Evolutionary conservation across 37 sponge, comb jelly and placozoan species (phyloP).

Genomic region (Chondrilla cf. caribensis): DNA sequence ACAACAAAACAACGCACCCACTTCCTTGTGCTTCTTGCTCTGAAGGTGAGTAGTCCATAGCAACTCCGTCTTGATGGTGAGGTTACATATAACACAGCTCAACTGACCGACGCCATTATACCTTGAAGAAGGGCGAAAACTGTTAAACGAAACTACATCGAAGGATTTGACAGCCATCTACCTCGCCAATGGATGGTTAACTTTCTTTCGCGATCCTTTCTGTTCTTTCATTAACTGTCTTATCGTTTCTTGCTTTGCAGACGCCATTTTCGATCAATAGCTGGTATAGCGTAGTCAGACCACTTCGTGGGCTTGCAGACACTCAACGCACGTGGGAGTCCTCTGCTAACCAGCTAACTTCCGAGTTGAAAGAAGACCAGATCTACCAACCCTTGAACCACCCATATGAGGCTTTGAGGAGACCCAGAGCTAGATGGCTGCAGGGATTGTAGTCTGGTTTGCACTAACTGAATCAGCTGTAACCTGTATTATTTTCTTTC

Average conservation of each 20-base stretch:
- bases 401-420: no score
- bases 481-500: background rate
- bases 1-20: background rate
- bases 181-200: slow-evolving; percentile 70
- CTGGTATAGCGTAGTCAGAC: background rate
- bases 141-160: no score
- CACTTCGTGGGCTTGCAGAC: background rate
- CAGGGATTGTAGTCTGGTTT: background rate
- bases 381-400: no score
- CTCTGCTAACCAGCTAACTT: no score
- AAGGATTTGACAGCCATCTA: background rate
- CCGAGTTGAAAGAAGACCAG: no score
- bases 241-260: slow-evolving; percentile 61
- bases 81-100: slow-evolving; percentile 62
- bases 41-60: slow-evolving; percentile 73
- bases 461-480: background rate
- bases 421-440: background rate
- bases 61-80: slow-evolving; percentile 49
- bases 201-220: slow-evolving; percentile 32
- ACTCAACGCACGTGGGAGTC: no score
- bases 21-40: slow-evolving; percentile 69
- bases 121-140: slow-evolving; percentile 26
- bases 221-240: slow-evolving; percentile 73
- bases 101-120: slow-evolving; percentile 77
- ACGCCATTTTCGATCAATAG: slow-evolving; percentile 36